phyloP scores from a whole-genome alignment of 2,113 vertebrate genomes.

The Oostethus manadensis region DNA sequence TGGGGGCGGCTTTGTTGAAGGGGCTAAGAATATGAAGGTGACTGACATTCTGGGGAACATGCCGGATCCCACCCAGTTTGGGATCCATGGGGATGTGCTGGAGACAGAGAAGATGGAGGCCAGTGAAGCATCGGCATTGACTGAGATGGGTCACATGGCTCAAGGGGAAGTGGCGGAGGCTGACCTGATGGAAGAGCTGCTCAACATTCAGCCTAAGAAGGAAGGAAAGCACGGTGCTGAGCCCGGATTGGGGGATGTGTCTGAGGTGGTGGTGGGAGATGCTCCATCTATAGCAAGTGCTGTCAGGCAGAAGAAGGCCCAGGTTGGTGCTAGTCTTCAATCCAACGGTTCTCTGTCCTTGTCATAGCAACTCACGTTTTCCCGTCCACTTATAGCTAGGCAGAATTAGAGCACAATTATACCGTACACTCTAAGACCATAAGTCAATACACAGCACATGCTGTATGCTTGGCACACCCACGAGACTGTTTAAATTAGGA shows the following conservation, averaged over 20 bases:
- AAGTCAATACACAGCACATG: no score
- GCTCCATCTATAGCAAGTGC: constrained; percentile 83
- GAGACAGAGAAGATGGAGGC: constrained; percentile 85
- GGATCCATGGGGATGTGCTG: constrained; percentile 88
- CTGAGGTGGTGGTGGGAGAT: constrained; percentile 83
- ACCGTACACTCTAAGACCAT: no score
- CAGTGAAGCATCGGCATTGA: constrained; percentile 65
- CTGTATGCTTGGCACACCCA: no score
- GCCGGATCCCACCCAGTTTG: constrained; percentile 97
- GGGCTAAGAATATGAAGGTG: constrained; percentile 96
- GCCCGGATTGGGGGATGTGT: constrained; percentile 88
- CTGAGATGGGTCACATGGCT: constrained; percentile 78
- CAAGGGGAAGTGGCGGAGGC: constrained; percentile 81
- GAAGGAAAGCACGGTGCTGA: constrained; percentile 85
- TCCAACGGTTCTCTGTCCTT: no score
- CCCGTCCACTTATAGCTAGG: no score
- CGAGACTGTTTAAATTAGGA: no score
- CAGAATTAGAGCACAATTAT: no score
- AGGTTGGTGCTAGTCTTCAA: constrained; percentile 67
- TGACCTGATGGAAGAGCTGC: constrained; percentile 84
- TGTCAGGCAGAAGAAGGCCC: constrained; percentile 82
- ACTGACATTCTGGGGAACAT: constrained; percentile 96
- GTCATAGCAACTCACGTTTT: no score
- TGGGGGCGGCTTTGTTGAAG: constrained; percentile 93
- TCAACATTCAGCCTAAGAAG: constrained; percentile 83